Evolutionary conservation across 2,888 invertebrate genomes (phyloP), one percentile per base, ranked within the genome.

Genomic region (Xiphydria camelus): DNA sequence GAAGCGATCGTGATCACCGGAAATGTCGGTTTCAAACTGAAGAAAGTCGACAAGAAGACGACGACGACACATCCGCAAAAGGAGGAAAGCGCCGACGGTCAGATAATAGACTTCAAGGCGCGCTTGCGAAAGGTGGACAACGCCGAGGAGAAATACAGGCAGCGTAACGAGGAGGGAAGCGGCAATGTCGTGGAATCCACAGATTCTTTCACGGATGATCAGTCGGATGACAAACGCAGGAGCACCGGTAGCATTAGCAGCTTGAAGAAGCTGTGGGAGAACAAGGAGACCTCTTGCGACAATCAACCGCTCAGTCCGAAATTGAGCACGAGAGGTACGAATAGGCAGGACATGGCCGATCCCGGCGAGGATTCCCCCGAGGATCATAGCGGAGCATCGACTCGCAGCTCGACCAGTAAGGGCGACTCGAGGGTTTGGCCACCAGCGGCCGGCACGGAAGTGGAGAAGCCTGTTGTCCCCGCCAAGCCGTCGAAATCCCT

Each of bases 231-330:
- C 70, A 94, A 93, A 73, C 82, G 94, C 9, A 87, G 91, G 57
- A 93, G 93, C 75, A 93, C 93, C 36, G 94, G 94, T 51, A 92
- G 92, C 77, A 94, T 94, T 67, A 92, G 88, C 73, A 94, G 91
- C 75, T 80, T 94, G 64, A 94, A 94, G 75, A 91, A 91, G 75
- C 78, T 94, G 52, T 94, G 94, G 94, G 94, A 94, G 77, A 88
- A 87, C 55, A 89, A 89, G 69, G 87, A 87, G 70, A 75, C 76
- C 3, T 64, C 70, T 4, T 73, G 70, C 26, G 76, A 77, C 19
- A 80, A 80, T 52, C 79, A 83, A 35, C 83, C 85, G 47, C 73
- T 85, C 31, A 86, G 86, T 62, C 86, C 86, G 1, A 88, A 87
- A 69, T 76, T 86, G 58, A 61, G 70, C 12, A 25, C 22, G 10